Conservation (phyloP, 2,888 invertebrate species). For the Crematogaster levior region DNA sequence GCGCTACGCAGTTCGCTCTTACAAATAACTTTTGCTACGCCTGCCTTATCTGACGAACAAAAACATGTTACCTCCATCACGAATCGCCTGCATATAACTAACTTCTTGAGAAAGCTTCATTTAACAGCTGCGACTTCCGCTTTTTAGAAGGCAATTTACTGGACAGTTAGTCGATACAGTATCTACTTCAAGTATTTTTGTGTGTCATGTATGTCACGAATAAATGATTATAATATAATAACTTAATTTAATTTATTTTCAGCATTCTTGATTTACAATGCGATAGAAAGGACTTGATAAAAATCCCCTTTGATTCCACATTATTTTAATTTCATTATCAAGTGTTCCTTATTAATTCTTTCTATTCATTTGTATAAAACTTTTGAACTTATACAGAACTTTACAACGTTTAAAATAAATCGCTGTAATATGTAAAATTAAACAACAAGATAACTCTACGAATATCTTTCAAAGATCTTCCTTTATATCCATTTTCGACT, state of each 20-base stretch:
- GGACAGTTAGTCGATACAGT: conserved; percentile 31
- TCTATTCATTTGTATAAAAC: not conserved
- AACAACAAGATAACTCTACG: not conserved
- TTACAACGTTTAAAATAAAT: not conserved
- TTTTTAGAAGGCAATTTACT: conserved; percentile 57
- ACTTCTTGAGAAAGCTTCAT: conserved; percentile 40
- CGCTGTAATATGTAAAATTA: not conserved
- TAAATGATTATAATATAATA: not conserved
- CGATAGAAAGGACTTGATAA: not conserved
- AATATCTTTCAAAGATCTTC: not conserved
- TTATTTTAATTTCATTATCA: too few species aligned
- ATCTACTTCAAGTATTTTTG: conserved; percentile 11
- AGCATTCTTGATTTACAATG: not conserved
- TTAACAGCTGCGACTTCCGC: conserved; percentile 49
- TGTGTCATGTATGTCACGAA: conserved; percentile 15
- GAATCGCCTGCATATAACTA: conserved; percentile 41
- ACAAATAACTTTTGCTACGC: conserved; percentile 67
- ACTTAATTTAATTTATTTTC: not conserved
- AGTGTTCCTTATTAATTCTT: too few species aligned
- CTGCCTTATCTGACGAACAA: conserved; percentile 68
- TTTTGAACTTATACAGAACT: not conserved
- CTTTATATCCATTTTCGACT: not conserved
- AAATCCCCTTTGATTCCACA: too few species aligned
- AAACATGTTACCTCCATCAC: conserved; percentile 67
- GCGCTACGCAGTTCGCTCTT: conserved; percentile 64